phyloP scores from a whole-genome alignment of 2,113 vertebrate genomes.

The Grantiella picta region DNA sequence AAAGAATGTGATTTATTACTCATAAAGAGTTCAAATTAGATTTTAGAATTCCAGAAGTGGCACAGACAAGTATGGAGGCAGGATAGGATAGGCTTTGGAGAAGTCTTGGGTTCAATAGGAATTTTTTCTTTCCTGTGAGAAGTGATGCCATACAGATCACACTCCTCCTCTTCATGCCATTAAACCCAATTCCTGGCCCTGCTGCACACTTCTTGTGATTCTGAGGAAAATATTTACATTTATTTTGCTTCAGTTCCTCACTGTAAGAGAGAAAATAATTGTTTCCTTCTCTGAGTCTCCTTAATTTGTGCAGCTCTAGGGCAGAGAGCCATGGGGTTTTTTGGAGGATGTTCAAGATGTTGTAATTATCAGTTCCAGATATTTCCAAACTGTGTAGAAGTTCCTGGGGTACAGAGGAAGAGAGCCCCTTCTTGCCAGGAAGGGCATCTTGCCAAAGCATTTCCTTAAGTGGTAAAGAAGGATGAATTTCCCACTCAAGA shows the following conservation, averaged over 20 bases:
- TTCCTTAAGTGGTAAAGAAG: not conserved
- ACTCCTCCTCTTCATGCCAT: not conserved
- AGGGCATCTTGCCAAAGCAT: not conserved
- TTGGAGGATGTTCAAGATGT: not conserved
- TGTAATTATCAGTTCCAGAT: not conserved
- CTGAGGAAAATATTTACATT: not conserved
- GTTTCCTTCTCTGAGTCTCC: not conserved
- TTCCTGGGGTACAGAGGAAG: not conserved
- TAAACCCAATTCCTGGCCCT: not conserved
- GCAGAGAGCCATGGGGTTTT: not conserved
- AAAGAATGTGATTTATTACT: not conserved
- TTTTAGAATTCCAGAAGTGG: not conserved
- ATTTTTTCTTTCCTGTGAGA: not conserved
- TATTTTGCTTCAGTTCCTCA: not conserved
- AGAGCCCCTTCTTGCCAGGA: not conserved
- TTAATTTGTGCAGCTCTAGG: not conserved
- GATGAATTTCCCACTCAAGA: not conserved
- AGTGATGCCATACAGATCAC: not conserved
- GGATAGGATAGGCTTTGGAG: not conserved
- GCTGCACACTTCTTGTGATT: rapidly evolving
- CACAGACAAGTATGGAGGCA: not conserved
- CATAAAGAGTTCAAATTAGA: not conserved
- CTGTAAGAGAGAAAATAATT: not conserved
- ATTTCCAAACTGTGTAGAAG: not conserved
- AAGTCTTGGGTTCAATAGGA: not conserved